Conservation (phyloP, 2,888 invertebrate genomes). For the Molorchus minor region DNA sequence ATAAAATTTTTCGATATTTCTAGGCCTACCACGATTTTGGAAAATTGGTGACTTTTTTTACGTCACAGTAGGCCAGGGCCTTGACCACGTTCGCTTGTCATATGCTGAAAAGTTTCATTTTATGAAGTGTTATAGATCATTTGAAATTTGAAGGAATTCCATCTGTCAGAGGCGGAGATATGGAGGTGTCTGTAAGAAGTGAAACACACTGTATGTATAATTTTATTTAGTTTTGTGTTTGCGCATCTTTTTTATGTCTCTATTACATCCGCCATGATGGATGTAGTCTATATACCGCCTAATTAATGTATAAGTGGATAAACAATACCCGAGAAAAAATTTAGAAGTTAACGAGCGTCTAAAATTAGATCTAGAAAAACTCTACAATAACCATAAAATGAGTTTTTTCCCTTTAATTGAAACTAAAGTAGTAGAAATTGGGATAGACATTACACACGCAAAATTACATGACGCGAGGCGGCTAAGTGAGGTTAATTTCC, state of each 20-base stretch:
- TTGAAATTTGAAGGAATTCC: too few species aligned
- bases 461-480: conserved; percentile 9
- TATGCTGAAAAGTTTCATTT: too few species aligned
- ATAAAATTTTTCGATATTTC: too few species aligned
- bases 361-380: conserved; percentile 2
- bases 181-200: not conserved
- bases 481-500: conserved; percentile 9
- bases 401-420: conserved; percentile 16
- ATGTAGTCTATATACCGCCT: not conserved
- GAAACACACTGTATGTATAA: not conserved
- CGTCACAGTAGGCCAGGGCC: too few species aligned
- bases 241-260: not conserved
- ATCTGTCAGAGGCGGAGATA: too few species aligned
- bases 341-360: not conserved
- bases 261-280: not conserved
- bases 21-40: too few species aligned
- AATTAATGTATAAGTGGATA: not conserved
- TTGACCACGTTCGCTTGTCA: too few species aligned
- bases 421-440: conserved; percentile 8
- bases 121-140: too few species aligned
- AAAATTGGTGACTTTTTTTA: too few species aligned
- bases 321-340: not conserved
- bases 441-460: conserved; percentile 10
- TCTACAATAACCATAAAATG: not conserved
- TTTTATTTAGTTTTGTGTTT: not conserved